These are phyloP conservation scores for Chaenogobius annularis DNA, from an alignment of 2,113 vertebrate species.

Conservation along the genomic window DNA sequence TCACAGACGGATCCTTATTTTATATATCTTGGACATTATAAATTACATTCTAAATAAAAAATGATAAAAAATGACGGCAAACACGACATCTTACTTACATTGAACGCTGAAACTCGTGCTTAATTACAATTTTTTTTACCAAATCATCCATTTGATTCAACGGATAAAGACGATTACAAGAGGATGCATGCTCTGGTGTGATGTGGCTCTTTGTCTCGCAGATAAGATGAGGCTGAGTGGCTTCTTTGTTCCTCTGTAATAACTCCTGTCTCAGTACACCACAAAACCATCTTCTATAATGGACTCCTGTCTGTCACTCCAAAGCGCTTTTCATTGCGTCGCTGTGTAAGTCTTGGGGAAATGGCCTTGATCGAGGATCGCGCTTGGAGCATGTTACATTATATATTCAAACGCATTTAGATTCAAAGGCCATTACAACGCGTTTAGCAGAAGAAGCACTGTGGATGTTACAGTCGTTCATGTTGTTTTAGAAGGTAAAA, in stretches of 20 bases:
- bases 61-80: background rate
- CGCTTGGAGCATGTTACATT: background rate
- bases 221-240: constrained; percentile 2
- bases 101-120: background rate
- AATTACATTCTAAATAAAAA: no score
- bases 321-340: background rate
- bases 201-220: background rate
- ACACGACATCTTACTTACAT: background rate
- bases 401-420: background rate
- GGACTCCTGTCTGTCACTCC: constrained; percentile 8
- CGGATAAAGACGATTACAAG: background rate
- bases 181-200: background rate
- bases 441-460: background rate
- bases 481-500: background rate
- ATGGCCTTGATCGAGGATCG: background rate
- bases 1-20: no score
- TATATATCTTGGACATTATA: no score
- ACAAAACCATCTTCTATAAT: background rate
- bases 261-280: background rate
- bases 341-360: background rate
- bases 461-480: background rate
- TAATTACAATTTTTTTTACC: background rate
- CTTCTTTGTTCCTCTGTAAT: constrained; percentile 6
- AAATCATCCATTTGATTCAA: background rate
- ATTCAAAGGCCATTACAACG: background rate